phyloP scores from a whole-genome alignment of 2,113 vertebrate species.

The Lipotes vexillifer region DNA sequence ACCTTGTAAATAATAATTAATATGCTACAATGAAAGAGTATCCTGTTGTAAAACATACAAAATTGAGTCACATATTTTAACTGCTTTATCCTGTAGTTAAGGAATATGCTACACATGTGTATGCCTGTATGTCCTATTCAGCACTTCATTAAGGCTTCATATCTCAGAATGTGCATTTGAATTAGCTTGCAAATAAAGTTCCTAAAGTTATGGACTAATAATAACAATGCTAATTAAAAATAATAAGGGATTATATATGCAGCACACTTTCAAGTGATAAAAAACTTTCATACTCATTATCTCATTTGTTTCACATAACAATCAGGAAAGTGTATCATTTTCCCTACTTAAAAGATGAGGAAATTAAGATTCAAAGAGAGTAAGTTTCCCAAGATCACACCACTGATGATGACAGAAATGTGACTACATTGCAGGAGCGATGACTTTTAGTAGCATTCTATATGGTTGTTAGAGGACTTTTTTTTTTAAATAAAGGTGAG shows the following conservation, averaged over 20 bases:
- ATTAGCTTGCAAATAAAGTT: not conserved
- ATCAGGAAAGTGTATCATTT: not conserved
- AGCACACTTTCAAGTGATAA: not conserved
- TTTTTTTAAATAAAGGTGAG: not conserved
- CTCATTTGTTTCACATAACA: not conserved
- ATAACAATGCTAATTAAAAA: not conserved
- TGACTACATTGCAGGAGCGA: not conserved
- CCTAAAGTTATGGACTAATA: not conserved
- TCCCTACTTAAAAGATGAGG: not conserved
- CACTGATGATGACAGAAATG: not conserved
- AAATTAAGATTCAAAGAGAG: not conserved
- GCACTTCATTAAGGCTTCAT: not conserved
- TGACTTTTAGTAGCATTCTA: not conserved
- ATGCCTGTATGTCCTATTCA: not conserved
- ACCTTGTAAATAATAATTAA: conserved; percentile 81
- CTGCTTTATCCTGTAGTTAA: conserved; percentile 43
- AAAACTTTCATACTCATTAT: not conserved
- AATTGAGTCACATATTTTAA: conserved; percentile 33
- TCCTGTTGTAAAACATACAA: conserved; percentile 72
- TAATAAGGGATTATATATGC: not conserved
- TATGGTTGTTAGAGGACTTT: not conserved
- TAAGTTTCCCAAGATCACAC: not conserved
- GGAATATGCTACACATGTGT: not conserved
- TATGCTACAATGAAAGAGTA: conserved; percentile 69
- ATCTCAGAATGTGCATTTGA: not conserved